Percentiles rank a stretch among this genome's conserved stretches.
phyloP scores from a whole-genome alignment of 2,888 invertebrate genomes.

The Linyphia triangularis region DNA sequence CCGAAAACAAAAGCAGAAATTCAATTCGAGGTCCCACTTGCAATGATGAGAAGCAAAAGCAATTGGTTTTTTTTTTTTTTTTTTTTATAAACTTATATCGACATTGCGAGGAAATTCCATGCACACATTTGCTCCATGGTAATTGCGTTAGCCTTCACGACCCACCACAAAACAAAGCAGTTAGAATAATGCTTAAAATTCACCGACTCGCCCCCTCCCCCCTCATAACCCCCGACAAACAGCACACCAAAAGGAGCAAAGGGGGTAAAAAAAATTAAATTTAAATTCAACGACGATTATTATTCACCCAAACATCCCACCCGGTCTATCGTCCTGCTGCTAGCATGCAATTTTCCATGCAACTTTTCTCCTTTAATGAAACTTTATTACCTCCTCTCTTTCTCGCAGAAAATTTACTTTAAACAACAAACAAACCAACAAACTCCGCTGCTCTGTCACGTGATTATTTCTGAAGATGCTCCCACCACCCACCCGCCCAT shows the following conservation, averaged over 20 bases:
- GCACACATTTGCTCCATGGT: constrained; percentile 3
- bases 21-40: no score
- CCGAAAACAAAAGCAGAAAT: no score
- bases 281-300: constrained; percentile 73
- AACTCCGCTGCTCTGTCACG: constrained; percentile 56
- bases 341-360: constrained; percentile 41
- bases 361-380: constrained; percentile 70
- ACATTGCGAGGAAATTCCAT: constrained; percentile 8
- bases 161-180: constrained; percentile 37
- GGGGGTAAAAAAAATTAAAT: constrained; percentile 55
- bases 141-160: constrained; percentile 58
- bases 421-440: constrained; percentile 61
- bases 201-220: neutral
- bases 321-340: constrained; percentile 1
- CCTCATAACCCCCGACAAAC: neutral
- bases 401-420: constrained; percentile 63
- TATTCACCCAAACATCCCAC: constrained; percentile 59
- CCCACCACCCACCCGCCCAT: constrained; percentile 6
- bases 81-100: constrained; percentile 9
- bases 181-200: constrained; percentile 48
- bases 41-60: neutral
- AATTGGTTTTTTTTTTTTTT: no score
- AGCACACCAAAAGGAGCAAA: neutral
- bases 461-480: constrained; percentile 70
- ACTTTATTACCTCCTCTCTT: constrained; percentile 65